Base-by-base conservation (phyloP, 2,888 invertebrate genomes). In the Neoitamus cyanurus region DNA sequence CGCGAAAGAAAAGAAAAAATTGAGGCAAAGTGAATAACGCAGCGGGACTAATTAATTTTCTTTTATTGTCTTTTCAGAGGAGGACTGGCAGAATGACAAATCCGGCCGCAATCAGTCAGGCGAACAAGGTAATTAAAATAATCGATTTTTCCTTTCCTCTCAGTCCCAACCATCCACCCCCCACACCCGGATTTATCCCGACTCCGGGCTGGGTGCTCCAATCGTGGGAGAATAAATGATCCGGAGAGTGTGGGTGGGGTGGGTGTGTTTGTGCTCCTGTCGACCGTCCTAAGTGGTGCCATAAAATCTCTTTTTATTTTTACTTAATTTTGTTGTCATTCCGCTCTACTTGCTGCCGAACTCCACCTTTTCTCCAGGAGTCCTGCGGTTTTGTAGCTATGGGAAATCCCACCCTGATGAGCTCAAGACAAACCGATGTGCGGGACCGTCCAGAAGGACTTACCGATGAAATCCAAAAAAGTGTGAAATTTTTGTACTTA, bases 81-180 rank as follows among this genome's bases (percentile, higher is more conserved):
- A 93, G 90, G 94, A 94, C 90, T 94, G 94, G 93, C 94, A 93
- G 88, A 92, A 92, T 89, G 94, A 93, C 48, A 92, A 92, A 88
- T 88, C 90, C 34, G 89, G 90, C 85, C 90, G 91, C 83, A 88
- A 90, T 88, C 90, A 90, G 85, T 87, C 89, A 25, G 90, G 88
- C 86, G 91, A 91, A 83, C 91, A 90, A 89, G 90, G 91, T 91
- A 88, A 87, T 86, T 87, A 83, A 58, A 68, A 84, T 69, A 82
- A 69, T 82, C 69, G 68, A 69, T 37, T 82, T 25, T 11, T 30
- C 34, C 7, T 15, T 20, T 9, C 58, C 6, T 58, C 15, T n/a
- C 42, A 42, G 9, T 6, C 6, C 9, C 48, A 42, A n/a, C 25
- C 25, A 3, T 9, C n/a, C n/a, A n/a, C n/a, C n/a, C n/a, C 20